A percentile compares a stretch with the other conserved stretches of the same genome.
These are phyloP conservation scores for Calosoma granatense DNA, from an alignment of 1,140 invertebrate species.

Conservation along the genomic window DNA sequence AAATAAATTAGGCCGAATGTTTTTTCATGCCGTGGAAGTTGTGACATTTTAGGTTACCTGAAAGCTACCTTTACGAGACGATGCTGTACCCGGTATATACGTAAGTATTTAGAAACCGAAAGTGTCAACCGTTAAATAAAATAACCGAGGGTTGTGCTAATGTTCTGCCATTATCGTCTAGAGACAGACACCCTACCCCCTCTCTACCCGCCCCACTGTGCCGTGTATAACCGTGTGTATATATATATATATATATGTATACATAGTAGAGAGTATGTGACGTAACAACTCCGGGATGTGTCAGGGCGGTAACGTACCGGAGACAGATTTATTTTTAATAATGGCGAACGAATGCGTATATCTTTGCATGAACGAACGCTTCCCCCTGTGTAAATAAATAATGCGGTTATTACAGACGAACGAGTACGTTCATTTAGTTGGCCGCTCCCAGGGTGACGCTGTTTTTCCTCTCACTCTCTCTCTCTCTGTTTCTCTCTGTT, in stretches of 20 bases:
- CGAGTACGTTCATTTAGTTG: slow-evolving; percentile 18
- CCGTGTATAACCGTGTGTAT: neutral
- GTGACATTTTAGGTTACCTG: too few species aligned
- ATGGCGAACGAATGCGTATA: slow-evolving; percentile 28
- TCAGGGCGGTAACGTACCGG: neutral
- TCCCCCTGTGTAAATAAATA: slow-evolving; percentile 33
- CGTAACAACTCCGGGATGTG: neutral
- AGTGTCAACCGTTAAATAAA: neutral
- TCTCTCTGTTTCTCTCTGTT: neutral
- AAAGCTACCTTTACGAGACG: too few species aligned
- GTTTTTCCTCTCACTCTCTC: neutral
- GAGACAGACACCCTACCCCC: neutral
- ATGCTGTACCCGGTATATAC: too few species aligned
- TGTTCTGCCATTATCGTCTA: neutral
- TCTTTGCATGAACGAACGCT: slow-evolving; percentile 26
- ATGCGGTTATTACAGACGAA: slow-evolving; percentile 32
- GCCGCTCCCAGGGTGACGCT: neutral
- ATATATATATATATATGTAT: neutral
- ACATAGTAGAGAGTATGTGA: neutral
- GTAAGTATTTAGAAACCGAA: neutral
- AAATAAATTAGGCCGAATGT: too few species aligned
- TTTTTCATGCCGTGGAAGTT: too few species aligned
- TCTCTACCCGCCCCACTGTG: too few species aligned
- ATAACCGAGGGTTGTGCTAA: neutral
- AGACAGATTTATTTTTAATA: slow-evolving; percentile 34